Percentiles rank a stretch among this genome's conserved stretches.
phyloP scores from a whole-genome alignment of 2,888 invertebrate genomes.

The Agriopis marginaria region DNA sequence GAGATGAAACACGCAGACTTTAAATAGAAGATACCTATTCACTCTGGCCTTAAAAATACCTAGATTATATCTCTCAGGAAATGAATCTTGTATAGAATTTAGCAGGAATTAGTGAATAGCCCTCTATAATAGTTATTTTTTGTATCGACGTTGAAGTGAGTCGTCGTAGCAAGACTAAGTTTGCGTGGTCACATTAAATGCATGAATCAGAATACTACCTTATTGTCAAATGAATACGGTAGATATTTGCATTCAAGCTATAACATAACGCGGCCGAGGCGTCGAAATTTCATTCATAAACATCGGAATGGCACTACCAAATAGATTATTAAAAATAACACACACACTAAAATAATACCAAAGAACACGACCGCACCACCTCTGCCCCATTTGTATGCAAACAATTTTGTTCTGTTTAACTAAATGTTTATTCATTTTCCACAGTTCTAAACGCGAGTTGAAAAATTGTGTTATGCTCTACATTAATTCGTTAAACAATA shows the following conservation, averaged over 20 bases:
- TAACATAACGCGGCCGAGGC: not conserved
- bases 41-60: too few relatives aligned
- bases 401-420: not conserved
- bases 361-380: not conserved
- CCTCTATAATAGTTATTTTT: too few relatives aligned
- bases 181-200: too few relatives aligned
- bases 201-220: not conserved
- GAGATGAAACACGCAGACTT: too few relatives aligned
- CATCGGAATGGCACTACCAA: not conserved
- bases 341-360: too few relatives aligned
- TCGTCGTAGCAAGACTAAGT: too few relatives aligned
- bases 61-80: too few relatives aligned
- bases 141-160: too few relatives aligned
- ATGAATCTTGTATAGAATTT: too few relatives aligned
- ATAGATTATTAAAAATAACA: not conserved
- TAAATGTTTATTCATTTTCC: conserved; percentile 16
- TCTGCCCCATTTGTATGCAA: not conserved
- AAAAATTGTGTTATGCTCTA: conserved; percentile 5
- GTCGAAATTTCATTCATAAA: not conserved
- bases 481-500: conserved; percentile 7
- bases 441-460: conserved; percentile 15
- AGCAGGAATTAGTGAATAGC: too few relatives aligned
- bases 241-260: not conserved
- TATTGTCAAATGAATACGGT: not conserved
- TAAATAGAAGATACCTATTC: too few relatives aligned